Base-by-base conservation (phyloP, 1,140 invertebrate genomes). In the Mylabris phalerata region DNA sequence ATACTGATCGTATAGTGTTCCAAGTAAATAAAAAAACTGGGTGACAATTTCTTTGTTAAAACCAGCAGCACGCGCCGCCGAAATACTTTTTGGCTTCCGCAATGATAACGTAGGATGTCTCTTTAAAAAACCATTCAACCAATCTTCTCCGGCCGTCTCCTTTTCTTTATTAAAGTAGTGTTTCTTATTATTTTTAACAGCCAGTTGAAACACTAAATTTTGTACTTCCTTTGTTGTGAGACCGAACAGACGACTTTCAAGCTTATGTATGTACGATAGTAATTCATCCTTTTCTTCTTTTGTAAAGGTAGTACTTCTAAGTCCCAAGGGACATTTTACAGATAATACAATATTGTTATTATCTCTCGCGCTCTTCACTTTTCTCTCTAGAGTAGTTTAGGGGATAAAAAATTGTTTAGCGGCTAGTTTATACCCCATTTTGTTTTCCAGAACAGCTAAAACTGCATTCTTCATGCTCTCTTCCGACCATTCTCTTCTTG, bases 11-110 rank as follows among this genome's bases (percentile, higher is more conserved):
- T 50, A 54, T 76, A 13, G 1, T 13, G 13, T 27, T 49, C 24
- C 39, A 25, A 62, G 44, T 11, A 62, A 38, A 13, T 51, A 4
- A 50, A 48, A 62, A 46, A 62, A 59, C 50, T 66, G 45, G 55
- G 64, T 60, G 63, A 70, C 61, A 60, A 42, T 55, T n/a, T 54
- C 52, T 49, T 64, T 64, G 41, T 57, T 61, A 38, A 61, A 61
- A 5, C 46, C 55, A 13, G 24, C 24, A 9, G 60, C 56, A 27
- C 60, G 41, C 6, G 57, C 60, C 9, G 60, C 50, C 40, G 56
- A 57, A 9, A 58, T 63, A 26, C 10, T 42, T 47, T 60, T 48
- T 27, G 52, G 59, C 13, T 45, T 44, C 9, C 58, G 27, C 10
- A 59, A 11, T 19, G 41, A 25, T 27, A 66, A 44, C 4, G 59